phyloP scores from a whole-genome alignment of 2,797 vertebrate genomes.

The Pseudochirops corinnae region DNA sequence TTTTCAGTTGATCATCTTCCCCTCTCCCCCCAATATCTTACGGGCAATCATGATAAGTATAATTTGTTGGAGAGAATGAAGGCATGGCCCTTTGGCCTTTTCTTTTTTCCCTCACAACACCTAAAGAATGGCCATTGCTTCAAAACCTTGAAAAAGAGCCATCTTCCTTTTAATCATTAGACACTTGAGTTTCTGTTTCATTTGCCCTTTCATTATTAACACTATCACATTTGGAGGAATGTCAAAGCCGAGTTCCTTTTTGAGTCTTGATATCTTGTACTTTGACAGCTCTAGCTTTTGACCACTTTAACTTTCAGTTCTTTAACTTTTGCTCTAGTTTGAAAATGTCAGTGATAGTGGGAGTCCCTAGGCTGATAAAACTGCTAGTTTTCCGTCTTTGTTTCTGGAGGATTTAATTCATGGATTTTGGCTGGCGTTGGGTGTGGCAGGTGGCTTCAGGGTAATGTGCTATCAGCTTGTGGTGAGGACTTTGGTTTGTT shows the following conservation, averaged over 20 bases:
- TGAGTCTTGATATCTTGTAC: background rate
- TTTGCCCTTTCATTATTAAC: background rate
- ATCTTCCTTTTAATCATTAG: background rate
- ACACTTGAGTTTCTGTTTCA: background rate
- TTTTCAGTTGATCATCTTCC: background rate
- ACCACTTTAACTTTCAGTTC: background rate
- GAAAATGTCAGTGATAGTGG: background rate
- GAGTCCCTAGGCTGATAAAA: background rate
- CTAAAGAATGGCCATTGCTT: background rate
- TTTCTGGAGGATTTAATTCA: background rate
- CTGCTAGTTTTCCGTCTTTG: background rate
- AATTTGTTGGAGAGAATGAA: background rate
- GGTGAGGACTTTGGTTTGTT: conserved; percentile 50
- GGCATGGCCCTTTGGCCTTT: background rate
- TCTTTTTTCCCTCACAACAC: background rate
- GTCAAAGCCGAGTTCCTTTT: background rate
- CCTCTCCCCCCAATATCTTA: background rate
- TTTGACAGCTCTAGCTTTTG: background rate
- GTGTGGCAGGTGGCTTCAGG: background rate
- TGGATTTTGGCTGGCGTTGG: background rate
- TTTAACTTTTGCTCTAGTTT: background rate
- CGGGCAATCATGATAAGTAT: background rate
- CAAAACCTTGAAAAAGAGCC: background rate
- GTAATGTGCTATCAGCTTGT: background rate
- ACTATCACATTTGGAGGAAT: accelerated